Conservation (phyloP, 2,888 invertebrate species). For the Nasonia oneida region DNA sequence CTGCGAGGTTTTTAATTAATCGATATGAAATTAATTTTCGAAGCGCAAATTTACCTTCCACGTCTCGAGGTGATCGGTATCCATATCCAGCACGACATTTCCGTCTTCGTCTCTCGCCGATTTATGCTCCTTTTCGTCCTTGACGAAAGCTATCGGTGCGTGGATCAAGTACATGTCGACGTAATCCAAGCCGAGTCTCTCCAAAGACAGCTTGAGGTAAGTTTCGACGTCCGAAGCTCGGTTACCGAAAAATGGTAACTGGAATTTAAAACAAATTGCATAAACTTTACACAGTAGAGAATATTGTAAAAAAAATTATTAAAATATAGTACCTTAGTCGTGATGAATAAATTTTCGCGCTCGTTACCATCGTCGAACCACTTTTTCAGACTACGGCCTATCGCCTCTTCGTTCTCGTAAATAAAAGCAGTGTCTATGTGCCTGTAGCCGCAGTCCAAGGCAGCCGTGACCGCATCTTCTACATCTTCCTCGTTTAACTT, state of each 20-base stretch:
- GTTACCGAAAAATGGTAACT: slow-evolving; percentile 87
- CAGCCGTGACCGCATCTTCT: slow-evolving; percentile 83
- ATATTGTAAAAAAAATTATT: too few relatives aligned
- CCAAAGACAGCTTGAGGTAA: slow-evolving; percentile 84
- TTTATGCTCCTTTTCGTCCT: slow-evolving; percentile 81
- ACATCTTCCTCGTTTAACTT: slow-evolving; percentile 83
- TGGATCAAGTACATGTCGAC: slow-evolving; percentile 90
- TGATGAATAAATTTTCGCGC: slow-evolving; percentile 88
- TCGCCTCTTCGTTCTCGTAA: slow-evolving; percentile 88
- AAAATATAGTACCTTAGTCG: slow-evolving; percentile 84
- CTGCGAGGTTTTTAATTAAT: slow-evolving; percentile 76
- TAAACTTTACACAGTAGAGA: too few relatives aligned
- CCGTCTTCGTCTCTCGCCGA: slow-evolving; percentile 82
- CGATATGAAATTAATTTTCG: not conserved
- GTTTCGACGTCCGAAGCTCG: slow-evolving; percentile 84
- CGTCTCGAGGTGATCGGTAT: slow-evolving; percentile 84
- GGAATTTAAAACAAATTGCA: too few relatives aligned
- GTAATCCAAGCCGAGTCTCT: slow-evolving; percentile 84
- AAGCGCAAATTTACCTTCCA: slow-evolving; percentile 83
- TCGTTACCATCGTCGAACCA: slow-evolving; percentile 84
- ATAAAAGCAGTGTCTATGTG: slow-evolving; percentile 90
- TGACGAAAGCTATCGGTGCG: slow-evolving; percentile 85
- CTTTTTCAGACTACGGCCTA: slow-evolving; percentile 85
- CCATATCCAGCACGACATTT: slow-evolving; percentile 82
- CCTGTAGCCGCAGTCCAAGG: slow-evolving; percentile 86